Base-by-base conservation (phyloP, 2,888 invertebrate genomes). In the Heliconius sara region DNA sequence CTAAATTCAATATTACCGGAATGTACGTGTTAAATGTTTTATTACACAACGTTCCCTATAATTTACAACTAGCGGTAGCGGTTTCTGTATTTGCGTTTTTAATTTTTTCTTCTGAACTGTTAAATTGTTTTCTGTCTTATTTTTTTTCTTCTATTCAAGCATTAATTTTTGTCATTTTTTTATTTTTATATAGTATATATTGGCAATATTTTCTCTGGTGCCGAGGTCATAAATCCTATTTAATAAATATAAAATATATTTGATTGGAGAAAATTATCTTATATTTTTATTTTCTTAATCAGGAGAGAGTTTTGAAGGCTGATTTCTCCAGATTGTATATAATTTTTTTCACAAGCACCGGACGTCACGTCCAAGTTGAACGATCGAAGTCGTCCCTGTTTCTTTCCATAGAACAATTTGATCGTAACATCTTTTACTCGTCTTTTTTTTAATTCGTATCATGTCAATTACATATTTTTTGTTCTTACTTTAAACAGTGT, bases 281-380 rank as follows among this genome's bases (percentile, higher is more conserved):
- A n/a, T n/a, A n/a, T n/a, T n/a, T n/a, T n/a, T n/a, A 25, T 73
- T 3, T 73, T 73, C 16, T 16, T 3, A 60, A 73, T 39, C 88
- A 89, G 87, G 73, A 34, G 88, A 89, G 88, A 89, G 88, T 87
- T 88, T 81, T 83, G 30, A 84, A 84, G 86, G 86, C 86, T 87
- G 87, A 87, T 88, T 91, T 89, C 89, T 90, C 86, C 79, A 83
- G 83, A 80, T 85, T 83, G 47, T 82, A 81, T 86, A 87, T 88
- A 87, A 87, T 89, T 88, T 88, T 88, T 86, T 84, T 83, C 82
- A 84, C 85, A 88, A 86, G 85, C 82, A 85, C 90, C 94, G 94
- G 93, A 93, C 88, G 92, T 93, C 94, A 94, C 94, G 94, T 92
- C 85, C 87, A 87, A 91, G 91, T 91, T 92, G 91, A 93, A 93